Base-by-base conservation (phyloP, 2,888 invertebrate genomes). In the Cosmopolites sordidus region DNA sequence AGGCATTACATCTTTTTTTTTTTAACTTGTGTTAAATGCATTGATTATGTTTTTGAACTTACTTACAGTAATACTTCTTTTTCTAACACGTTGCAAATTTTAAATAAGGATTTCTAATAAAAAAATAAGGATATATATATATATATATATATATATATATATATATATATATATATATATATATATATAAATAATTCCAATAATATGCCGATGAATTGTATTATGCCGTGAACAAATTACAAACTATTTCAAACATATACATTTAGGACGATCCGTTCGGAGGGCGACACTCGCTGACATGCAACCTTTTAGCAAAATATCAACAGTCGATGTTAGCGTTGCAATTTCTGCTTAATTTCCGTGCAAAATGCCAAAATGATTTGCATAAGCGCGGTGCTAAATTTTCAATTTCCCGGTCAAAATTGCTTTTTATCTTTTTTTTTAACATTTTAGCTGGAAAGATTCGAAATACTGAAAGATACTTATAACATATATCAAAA, bases 291-390 rank as follows among this genome's bases (percentile, higher is more conserved):
- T 33, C 33, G 33, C n/a, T 9, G 12, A 5, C 33, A 5, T 12
- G 33, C 11, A 33, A 33, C 33, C 56, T 51, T 55, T 56, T 56
- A 41, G 51, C 17, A 43, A 56, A 56, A 56, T 56, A 56, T 56
- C 56, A 56, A 56, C 56, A 48, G 56, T 48, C 56, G 48, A 56
- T 50, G 48, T 51, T 56, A 56, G 48, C 56, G 56, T 51, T 37
- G 56, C 56, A 56, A 56, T 51, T 56, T 56, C 51, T 56, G 51
- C 56, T 51, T 56, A 56, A 56, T 56, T 56, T 56, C 56, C 56
- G 56, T 51, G 47, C 48, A 51, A 56, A 56, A 56, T 51, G 56
- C 48, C 56, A 51, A 51, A 48, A 39, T 40, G 51, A 56, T 56
- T 56, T 56, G 56, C 48, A 56, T 56, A 56, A 45, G 48, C 48